phyloP scores from a whole-genome alignment of 2,888 invertebrate genomes.

The Lepidocyrtoides sp. region DNA sequence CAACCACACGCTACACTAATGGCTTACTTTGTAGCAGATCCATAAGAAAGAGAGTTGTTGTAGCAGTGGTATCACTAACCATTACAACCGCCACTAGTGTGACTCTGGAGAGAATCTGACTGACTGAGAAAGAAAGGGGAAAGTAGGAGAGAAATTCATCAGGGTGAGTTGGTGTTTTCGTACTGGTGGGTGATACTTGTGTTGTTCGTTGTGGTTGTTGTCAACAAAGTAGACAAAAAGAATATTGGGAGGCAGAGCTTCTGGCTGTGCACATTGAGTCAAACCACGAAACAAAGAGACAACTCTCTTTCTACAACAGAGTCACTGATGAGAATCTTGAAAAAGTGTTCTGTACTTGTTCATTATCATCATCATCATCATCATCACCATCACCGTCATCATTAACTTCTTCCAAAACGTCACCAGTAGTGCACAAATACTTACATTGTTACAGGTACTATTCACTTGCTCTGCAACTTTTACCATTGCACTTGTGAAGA shows the following conservation, averaged over 20 bases:
- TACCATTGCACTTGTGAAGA: background rate
- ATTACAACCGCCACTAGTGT: background rate
- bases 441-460: too few relatives aligned
- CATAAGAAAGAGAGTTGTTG: background rate
- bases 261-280: too few relatives aligned
- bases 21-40: background rate
- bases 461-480: too few relatives aligned
- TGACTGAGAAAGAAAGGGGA: background rate
- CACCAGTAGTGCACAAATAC: constrained; percentile 27
- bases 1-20: background rate
- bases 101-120: background rate
- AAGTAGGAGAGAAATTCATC: background rate
- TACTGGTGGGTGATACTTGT: constrained; percentile 19
- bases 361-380: too few relatives aligned
- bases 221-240: background rate
- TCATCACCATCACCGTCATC: constrained; percentile 12
- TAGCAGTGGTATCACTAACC: constrained; percentile 42
- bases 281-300: background rate
- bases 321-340: background rate
- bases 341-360: background rate
- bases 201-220: background rate
- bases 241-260: background rate
- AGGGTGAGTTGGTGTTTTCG: background rate
- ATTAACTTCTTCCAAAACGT: background rate
- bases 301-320: background rate